Evolutionary conservation across 2,797 vertebrate species (phyloP), one percentile per base, ranked within the genome.

Genomic region (Oryzias sinensis): DNA sequence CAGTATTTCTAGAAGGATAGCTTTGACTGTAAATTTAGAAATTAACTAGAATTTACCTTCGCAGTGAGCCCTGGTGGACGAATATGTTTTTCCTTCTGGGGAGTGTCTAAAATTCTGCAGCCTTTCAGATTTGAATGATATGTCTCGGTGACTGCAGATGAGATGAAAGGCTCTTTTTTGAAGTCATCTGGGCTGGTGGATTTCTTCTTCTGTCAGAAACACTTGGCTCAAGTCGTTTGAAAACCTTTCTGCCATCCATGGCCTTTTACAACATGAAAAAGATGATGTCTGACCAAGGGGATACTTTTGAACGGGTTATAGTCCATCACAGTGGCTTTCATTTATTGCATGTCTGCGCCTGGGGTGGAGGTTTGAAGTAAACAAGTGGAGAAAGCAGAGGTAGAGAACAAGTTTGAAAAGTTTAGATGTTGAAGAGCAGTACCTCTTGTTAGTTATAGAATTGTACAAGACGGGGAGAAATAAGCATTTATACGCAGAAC

Each of bases 131-230:
- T 65, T 80, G 76, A 86, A 80, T 73, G 68, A 84, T 77, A 63
- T 46, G 68, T 84, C 75, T 84, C 74, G 43, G 43, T 59, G 74
- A 68, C 77, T 80, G 76, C 59, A 66, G 53, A 65, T 16, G 20
- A 84, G 83, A 87, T 85, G 81, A 87, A 88, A 87, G 80, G 73
- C 62, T 82, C 60, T 65, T 79, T 89, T 83, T 77, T 77, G 70
- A 84, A 82, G 74, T 76, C 62, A 70, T 85, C 81, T 80, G 77
- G 53, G 65, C 62, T 69, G 74, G 59, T 72, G 75, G 81, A 82
- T 84, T 81, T 68, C 69, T 71, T 50, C 81, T 75, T 67, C 85
- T 79, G 82, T 88, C 81, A 84, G 70, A 81, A 79, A 79, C 70
- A 84, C 70, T 81, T 77, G 79, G 58, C 71, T 52, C 52, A 72